Base-by-base conservation (phyloP, 64 coral and sea anemone genomes). In the Dendrophyllia cribrosa region DNA sequence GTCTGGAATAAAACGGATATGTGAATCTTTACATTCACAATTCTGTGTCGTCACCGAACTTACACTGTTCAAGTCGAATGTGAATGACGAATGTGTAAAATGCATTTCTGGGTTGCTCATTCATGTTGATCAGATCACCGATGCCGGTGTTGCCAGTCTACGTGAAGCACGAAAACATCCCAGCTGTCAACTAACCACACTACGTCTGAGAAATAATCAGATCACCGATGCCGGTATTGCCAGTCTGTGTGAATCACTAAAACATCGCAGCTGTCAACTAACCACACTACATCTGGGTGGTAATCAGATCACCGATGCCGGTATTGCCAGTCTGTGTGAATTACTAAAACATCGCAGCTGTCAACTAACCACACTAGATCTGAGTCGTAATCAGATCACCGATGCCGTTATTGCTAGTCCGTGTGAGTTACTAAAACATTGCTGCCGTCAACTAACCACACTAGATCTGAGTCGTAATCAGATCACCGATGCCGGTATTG, bases 211-310 rank as follows among this genome's bases (percentile, higher is more conserved):
- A 0, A 15, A 7, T 26, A 83, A 43, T 64, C 4, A 58, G 10
- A 83, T 83, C 14, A 59, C 79, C 23, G 79, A 63, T 43, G 58
- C 58, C 7, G 79, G 79, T 63, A 58, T 83, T 44, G 20, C 58
- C 3, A 83, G 59, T 25, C 24, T 83, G 3, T 17, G 22, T 83
- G 22, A 83, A 83, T 8, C 79, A 15, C 24, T 83, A 43, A 53
- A 26, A 64, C 24, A 61, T 6, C 6, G 26, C 34, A 63, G 19
- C 59, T 65, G 79, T 50, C 53, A 83, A 46, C 49, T 83, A 5
- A 83, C 79, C 6, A 2, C 8, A 13, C 58, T 83, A 64, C 5
- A 63, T 43, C 59, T 83, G 43, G 10, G n/a, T 63, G 14, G 13
- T 16, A 63, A 83, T 63, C 0, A 55, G 5, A 83, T 83, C 17